Percentiles rank a stretch among this genome's conserved stretches.
Conservation (phyloP, 2,888 invertebrate species). For the Dendrolimus pini region DNA sequence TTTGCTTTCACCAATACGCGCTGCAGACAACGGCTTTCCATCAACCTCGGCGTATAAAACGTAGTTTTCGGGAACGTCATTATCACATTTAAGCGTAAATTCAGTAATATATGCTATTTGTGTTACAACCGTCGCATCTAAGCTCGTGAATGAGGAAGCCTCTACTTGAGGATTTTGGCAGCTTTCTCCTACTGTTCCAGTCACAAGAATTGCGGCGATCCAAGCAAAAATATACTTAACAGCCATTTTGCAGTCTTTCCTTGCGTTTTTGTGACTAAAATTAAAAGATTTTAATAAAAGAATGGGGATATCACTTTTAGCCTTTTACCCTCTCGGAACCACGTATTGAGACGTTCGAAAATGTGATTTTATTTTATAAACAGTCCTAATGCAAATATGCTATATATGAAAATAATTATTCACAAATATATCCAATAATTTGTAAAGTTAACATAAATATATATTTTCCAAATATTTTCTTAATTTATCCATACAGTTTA, state of each 20-base stretch:
- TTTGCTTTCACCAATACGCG: conserved; percentile 84
- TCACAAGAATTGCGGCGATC: conserved; percentile 35
- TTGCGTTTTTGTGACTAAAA: conserved; percentile 27
- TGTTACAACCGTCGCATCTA: conserved; percentile 93
- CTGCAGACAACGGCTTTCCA: conserved; percentile 90
- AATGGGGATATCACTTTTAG: conserved; percentile 7
- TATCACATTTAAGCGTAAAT: conserved; percentile 89
- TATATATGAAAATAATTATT: neutral
- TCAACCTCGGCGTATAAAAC: conserved; percentile 93
- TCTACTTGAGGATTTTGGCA: conserved; percentile 80
- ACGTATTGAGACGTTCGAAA: conserved; percentile 17
- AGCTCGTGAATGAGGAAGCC: conserved; percentile 91
- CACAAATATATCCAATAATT: neutral
- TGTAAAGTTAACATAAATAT: neutral
- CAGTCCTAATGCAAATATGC: neutral
- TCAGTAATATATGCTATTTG: conserved; percentile 94
- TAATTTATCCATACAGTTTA: neutral
- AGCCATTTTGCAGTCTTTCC: conserved; percentile 56
- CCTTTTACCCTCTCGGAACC: conserved; percentile 7
- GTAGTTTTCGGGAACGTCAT: conserved; percentile 78
- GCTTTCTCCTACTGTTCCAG: conserved; percentile 40
- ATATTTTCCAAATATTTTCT: neutral
- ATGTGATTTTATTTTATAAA: neutral
- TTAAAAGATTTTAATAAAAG: conserved; percentile 24
- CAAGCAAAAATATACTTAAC: conserved; percentile 50